These are phyloP conservation scores for Sinopyrophorus schimmeli DNA, from an alignment of 2,888 invertebrate species.

Conservation along the genomic window DNA sequence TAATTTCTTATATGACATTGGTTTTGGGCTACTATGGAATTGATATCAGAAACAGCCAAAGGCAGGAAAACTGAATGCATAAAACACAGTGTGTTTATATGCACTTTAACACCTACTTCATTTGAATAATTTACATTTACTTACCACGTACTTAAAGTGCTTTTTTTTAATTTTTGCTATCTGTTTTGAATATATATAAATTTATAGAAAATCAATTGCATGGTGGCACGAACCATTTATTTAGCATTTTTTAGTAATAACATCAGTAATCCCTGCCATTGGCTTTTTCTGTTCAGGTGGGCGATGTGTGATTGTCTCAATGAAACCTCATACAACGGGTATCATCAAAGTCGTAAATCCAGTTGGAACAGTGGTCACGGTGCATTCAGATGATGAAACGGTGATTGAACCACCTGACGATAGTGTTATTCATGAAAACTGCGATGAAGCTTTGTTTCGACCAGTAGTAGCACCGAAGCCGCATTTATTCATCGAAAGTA, in stretches of 20 bases:
- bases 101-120: constrained; percentile 28
- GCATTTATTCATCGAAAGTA: constrained; percentile 42
- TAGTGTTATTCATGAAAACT: constrained; percentile 60
- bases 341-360: constrained; percentile 77
- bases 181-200: no score
- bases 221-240: constrained; percentile 31
- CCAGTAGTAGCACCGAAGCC: constrained; percentile 64
- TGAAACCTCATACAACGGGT: constrained; percentile 53
- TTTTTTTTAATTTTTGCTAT: constrained; percentile 8
- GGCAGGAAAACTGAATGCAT: constrained; percentile 49
- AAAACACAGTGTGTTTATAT: constrained; percentile 31
- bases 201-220: constrained; percentile 23
- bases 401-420: constrained; percentile 44
- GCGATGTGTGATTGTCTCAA: constrained; percentile 54
- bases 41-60: constrained; percentile 53
- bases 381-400: constrained; percentile 55
- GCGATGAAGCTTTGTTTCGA: constrained; percentile 71
- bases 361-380: constrained; percentile 69
- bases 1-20: constrained; percentile 13
- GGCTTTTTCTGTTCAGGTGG: constrained; percentile 82
- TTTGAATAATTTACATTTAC: constrained; percentile 15
- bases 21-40: constrained; percentile 30
- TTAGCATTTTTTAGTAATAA: constrained; percentile 21
- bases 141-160: constrained; percentile 9
- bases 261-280: constrained; percentile 70